Base-by-base conservation (phyloP, 2,888 invertebrate genomes). In the Diplolepis rosae region DNA sequence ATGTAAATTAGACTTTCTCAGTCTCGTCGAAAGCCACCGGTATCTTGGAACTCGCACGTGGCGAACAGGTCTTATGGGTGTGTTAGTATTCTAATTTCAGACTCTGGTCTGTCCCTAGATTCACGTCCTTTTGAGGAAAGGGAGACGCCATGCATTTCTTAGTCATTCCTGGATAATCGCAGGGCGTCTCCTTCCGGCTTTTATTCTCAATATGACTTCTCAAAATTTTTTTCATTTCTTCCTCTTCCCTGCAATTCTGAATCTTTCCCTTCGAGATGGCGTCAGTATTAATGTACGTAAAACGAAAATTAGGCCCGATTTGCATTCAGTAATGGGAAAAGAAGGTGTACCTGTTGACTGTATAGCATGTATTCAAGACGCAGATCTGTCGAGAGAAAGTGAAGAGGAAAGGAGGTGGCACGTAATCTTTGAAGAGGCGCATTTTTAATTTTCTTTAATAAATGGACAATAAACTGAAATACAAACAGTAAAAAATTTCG, bases 231-330 rank as follows among this genome's bases (percentile, higher is more conserved):
- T 65, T 66, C 76, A 71, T 74, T 68, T 74, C 52, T 71, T 76
- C 52, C 72, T 39, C 72, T 66, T 48, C 24, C 70, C 67, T 61
- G 35, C 68, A 61, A 66, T 50, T 45, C 71, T 39, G 68, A 50
- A 50, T 56, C 68, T 56, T 61, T 51, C 68, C 45, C 90, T 90
- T 90, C 88, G 89, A 77, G 75, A 82, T 83, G 83, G 80, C 82
- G 83, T 83, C 76, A 76, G 89, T 90, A 90, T 91, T 91, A 91
- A 91, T 91, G 90, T 90, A 90, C 90, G 90, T 89, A 89, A 91
- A 91, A 91, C 91, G 91, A 91, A 91, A 90, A 90, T 91, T 90
- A 90, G 90, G 89, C 89, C 89, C 89, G 89, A 91, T 91, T 91
- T 91, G 91, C 91, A 91, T 91, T 87, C 85, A 88, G 90, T 91